Evolutionary conservation across 2,113 vertebrate species (phyloP), one percentile per base, ranked within the genome.

Genomic region (Lontra canadensis): DNA sequence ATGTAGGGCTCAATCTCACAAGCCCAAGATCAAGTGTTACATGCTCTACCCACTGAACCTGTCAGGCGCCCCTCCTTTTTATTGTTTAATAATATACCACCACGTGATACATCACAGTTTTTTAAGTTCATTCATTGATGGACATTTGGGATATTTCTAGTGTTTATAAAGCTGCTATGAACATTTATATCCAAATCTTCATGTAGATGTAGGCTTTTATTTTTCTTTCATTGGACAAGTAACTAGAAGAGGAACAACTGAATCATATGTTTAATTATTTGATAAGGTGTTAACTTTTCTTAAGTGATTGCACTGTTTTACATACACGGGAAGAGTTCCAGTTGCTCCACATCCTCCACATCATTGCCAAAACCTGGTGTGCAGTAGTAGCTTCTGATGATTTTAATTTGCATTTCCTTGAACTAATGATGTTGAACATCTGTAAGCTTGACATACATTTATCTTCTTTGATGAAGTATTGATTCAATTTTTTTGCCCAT

Each of bases 161-260:
- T 55, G 86, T 59, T 73, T 80, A n/a, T 85, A 71, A 84, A 90
- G 17, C 11, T 85, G 59, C 71, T 88, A 63, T 52, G 21, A 67
- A 73, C 29, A 63, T 88, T 52, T 73, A 6, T n/a, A 55, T 76
- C 12, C 44, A 67, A 34, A 26, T 67, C 34, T 90, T 90, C 39
- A 31, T 29, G 5, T 76, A 10, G 67, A n/a, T 85, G 14, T 94
- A 47, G 74, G 31, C 23, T 88, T 91, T 91, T 29, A 81, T 94
- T 81, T 67, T 6, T 94, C 31, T 90, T 96, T 94, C 52, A 63
- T 3, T 94, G 29, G 29, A 71, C 63, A 94, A 90, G 89, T 71
- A 80, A 47, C 4, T 63, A 69, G 14, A 31, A 83, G 61, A 83
- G 44, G 67, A 79, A 74, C n/a, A 65, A 59, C 5, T 42, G 31